phyloP scores from a whole-genome alignment of 2,797 vertebrate species.

The Odontamblyopus lacepedii region DNA sequence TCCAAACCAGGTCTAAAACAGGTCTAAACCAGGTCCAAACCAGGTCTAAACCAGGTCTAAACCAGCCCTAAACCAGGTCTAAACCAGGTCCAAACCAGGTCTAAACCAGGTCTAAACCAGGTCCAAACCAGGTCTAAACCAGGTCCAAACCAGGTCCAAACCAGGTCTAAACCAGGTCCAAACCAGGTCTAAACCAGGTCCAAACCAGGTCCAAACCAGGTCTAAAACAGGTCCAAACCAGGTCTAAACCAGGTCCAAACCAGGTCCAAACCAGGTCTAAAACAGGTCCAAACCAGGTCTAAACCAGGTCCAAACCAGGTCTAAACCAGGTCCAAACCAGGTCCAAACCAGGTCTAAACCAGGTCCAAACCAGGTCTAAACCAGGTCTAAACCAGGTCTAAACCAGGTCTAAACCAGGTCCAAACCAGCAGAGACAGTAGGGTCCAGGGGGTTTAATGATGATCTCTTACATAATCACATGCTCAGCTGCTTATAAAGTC shows the following conservation, averaged over 20 bases:
- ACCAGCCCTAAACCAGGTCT: no score
- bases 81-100: no score
- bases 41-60: no score
- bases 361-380: not conserved
- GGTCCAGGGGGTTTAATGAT: slow-evolving; percentile 3
- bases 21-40: not conserved
- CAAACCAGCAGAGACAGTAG: not conserved
- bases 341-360: not conserved
- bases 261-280: not conserved
- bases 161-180: not conserved
- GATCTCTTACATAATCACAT: slow-evolving; percentile 46
- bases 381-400: not conserved
- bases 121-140: not conserved
- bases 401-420: not conserved
- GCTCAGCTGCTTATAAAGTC: not conserved
- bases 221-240: not conserved
- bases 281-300: not conserved
- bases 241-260: not conserved
- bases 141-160: not conserved
- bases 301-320: not conserved
- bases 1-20: not conserved
- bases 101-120: no score
- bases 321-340: not conserved
- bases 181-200: not conserved
- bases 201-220: not conserved